These are phyloP conservation scores for Pristionchus entomophagus DNA, from an alignment of 2,888 invertebrate genomes.

Conservation along the genomic window DNA sequence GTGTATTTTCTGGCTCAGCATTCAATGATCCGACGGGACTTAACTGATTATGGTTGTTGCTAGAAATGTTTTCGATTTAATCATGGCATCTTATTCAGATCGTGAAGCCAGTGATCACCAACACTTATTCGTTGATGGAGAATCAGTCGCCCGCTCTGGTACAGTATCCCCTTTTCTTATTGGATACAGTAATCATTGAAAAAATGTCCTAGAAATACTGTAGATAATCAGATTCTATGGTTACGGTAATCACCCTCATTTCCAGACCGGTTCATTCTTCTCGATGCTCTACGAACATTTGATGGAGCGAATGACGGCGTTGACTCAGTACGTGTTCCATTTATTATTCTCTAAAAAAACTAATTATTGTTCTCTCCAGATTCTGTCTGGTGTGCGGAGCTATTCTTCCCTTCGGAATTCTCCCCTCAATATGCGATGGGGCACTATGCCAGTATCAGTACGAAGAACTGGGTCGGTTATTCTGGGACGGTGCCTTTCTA, in stretches of 20 bases:
- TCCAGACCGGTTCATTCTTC: conserved; percentile 10
- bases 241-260: neutral
- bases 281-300: neutral
- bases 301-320: neutral
- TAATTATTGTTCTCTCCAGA: neutral
- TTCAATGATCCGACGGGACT: too few relatives aligned
- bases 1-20: neutral
- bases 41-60: neutral
- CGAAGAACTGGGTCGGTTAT: conserved; percentile 25
- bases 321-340: neutral
- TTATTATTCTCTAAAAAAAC: neutral
- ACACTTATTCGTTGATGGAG: neutral
- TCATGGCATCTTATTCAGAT: neutral
- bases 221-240: neutral
- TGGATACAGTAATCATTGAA: too few relatives aligned
- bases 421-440: conserved; percentile 25
- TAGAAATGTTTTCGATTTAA: neutral
- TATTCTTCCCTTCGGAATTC: neutral
- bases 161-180: neutral
- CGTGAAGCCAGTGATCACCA: conserved; percentile 5
- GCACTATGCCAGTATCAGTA: conserved; percentile 15
- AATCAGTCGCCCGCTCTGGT: conserved; percentile 1
- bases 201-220: too few relatives aligned
- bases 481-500: neutral
- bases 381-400: conserved; percentile 22